Conservation (phyloP, 2,888 invertebrate genomes). For the Arrhopalites spinosus region DNA sequence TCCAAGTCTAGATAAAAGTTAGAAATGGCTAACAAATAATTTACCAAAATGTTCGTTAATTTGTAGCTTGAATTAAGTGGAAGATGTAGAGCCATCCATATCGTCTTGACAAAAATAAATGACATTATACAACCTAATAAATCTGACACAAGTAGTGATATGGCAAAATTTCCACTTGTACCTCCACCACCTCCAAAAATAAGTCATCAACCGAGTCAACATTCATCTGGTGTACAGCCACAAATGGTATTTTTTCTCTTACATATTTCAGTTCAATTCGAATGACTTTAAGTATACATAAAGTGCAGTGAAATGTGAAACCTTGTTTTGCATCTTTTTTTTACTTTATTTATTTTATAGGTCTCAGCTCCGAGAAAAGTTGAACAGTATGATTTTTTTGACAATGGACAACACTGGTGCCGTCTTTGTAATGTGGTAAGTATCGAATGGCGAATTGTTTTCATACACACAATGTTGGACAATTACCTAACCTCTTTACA, state of each 20-base stretch:
- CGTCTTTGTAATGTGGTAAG: slow-evolving; percentile 80
- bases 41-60: too few species aligned
- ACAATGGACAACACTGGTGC: slow-evolving; percentile 91
- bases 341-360: neutral
- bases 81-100: slow-evolving; percentile 80
- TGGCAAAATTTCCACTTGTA: neutral
- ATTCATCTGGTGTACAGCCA: neutral
- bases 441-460: too few species aligned
- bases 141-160: too few species aligned
- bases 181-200: slow-evolving; percentile 47
- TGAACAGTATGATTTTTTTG: slow-evolving; percentile 64
- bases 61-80: slow-evolving; percentile 76
- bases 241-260: neutral
- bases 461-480: too few species aligned
- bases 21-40: too few species aligned
- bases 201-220: slow-evolving; percentile 32
- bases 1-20: too few species aligned
- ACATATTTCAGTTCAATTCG: neutral
- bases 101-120: slow-evolving; percentile 85
- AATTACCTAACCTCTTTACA: too few species aligned
- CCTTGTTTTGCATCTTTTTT: too few species aligned
- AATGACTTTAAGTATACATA: too few species aligned
- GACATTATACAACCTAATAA: slow-evolving; percentile 78
- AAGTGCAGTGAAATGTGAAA: too few species aligned
- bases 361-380: neutral